Evolutionary conservation across 1,140 invertebrate genomes (phyloP), one percentile per base, ranked within the genome.

Genomic region (Planococcus citri): DNA sequence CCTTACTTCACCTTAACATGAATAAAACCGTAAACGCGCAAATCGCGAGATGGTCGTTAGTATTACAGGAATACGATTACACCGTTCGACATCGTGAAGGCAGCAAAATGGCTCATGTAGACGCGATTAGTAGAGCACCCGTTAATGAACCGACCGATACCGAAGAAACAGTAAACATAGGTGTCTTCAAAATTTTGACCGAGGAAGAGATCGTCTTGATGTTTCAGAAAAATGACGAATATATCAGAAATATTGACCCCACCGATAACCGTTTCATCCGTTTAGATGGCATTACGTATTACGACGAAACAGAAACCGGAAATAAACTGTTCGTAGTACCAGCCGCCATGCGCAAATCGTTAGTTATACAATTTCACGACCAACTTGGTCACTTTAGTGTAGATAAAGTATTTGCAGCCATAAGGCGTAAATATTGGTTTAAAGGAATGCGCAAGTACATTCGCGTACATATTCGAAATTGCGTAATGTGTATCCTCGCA

Each of bases 1-100:
- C 70, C 0, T 17, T 70, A 2, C 3, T 57, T 0, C 61, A 51
- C 10, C 25, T 70, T 20, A 27, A 29, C n/a, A 1, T 6, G 1
- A 0, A 68, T 12, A 41, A 22, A 3, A 71, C 76, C 60, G 61
- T 75, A 3, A 72, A 75, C 14, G 76, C 77, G 3, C 71, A 68
- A 9, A 71, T 74, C 1, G 75, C 73, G 14, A 61, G 77, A 14
- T 80, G 78, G 78, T 75, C 73, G 72, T 27, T 78, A 1, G n/a
- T 71, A 9, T 38, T 77, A 8, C 73, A 75, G 51, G 75, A 77
- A 21, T 77, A 72, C 69, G 71, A 72, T 33, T 76, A 68, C 22
- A 14, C 58, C 3, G 70, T 77, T 17, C 74, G 76, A 61, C 73
- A 78, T 69, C 17, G 75, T 0, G 64, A 76, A 0, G 76, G 75